These are phyloP conservation scores for Percina caprodes DNA, from an alignment of 2,113 vertebrate species.

Conservation along the genomic window DNA sequence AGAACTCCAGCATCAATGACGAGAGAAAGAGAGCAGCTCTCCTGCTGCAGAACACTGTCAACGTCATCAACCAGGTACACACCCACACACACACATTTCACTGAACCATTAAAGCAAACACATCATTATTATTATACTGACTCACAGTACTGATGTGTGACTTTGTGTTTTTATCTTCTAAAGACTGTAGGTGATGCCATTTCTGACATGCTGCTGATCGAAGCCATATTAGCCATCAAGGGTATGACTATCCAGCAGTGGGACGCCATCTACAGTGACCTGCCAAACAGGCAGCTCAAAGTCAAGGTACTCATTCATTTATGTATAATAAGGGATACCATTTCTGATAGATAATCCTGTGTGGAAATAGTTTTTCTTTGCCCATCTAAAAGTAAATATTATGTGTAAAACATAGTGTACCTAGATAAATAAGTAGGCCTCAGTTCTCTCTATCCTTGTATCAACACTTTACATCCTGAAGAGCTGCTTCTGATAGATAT, in stretches of 20 bases:
- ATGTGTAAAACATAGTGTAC: not conserved
- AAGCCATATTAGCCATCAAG: constrained; percentile 91
- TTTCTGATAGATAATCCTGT: not conserved
- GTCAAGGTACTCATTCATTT: constrained; percentile 86
- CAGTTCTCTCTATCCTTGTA: not conserved
- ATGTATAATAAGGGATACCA: not conserved
- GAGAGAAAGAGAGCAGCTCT: constrained; percentile 86
- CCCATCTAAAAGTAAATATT: not conserved
- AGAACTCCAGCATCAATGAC: constrained; percentile 77
- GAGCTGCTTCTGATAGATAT: not conserved
- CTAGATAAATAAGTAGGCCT: not conserved
- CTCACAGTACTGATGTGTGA: not conserved
- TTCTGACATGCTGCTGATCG: constrained; percentile 94
- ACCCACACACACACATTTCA: not conserved
- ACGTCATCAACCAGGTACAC: constrained; percentile 94
- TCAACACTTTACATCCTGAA: not conserved
- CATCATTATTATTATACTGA: too few relatives aligned
- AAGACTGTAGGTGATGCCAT: constrained; percentile 95
- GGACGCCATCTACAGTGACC: constrained; percentile 90
- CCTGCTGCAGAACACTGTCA: constrained; percentile 87
- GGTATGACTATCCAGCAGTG: constrained; percentile 91
- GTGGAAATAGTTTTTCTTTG: not conserved
- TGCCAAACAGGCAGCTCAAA: constrained; percentile 95
- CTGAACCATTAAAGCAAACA: not conserved
- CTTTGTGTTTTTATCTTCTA: constrained; percentile 1